Conservation (phyloP, 2,113 vertebrate genomes). For the Toxostoma redivivum region DNA sequence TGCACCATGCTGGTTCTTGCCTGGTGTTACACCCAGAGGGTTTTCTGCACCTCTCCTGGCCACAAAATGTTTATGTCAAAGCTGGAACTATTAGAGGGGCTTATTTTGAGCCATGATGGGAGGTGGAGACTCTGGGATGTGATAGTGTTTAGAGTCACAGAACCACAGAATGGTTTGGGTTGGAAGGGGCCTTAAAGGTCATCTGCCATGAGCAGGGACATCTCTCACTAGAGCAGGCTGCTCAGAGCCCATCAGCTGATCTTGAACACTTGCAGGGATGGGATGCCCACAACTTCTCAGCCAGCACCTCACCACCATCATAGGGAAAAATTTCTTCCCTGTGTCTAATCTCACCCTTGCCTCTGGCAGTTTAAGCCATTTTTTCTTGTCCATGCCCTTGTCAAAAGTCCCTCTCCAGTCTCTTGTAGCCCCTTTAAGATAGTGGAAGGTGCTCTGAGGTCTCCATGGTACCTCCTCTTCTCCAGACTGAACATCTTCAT, state of each 20-base stretch:
- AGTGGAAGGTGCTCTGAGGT: background rate
- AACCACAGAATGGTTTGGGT: background rate
- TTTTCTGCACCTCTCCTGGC: background rate
- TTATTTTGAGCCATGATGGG: accelerated
- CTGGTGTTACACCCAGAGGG: accelerated
- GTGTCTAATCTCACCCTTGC: background rate
- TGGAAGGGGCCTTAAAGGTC: background rate
- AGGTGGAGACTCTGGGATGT: background rate
- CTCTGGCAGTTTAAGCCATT: background rate
- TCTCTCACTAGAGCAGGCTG: background rate
- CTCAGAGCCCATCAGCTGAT: background rate
- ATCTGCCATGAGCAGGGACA: background rate
- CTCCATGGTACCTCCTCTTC: background rate
- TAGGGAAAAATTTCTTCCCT: background rate
- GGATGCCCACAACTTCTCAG: background rate
- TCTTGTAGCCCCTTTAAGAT: background rate
- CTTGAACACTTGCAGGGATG: background rate
- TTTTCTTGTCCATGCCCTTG: background rate
- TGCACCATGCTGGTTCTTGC: accelerated
- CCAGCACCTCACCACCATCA: accelerated
- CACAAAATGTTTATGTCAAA: background rate
- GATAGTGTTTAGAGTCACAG: background rate
- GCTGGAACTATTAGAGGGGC: background rate
- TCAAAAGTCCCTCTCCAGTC: background rate
- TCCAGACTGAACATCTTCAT: background rate